Conservation (phyloP, 2,113 vertebrate genomes). For the Phasianus colchicus region DNA sequence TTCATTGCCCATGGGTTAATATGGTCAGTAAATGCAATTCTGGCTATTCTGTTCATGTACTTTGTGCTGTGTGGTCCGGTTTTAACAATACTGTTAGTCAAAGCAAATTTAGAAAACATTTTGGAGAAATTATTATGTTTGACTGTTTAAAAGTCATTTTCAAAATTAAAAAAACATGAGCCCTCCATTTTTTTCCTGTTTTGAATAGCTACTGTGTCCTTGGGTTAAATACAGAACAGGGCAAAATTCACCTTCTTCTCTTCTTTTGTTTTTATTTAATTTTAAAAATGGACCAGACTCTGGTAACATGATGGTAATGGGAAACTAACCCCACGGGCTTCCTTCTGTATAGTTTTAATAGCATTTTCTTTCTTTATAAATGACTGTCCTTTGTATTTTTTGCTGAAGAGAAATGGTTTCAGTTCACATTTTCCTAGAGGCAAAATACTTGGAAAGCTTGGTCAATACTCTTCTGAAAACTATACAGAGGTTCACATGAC, state of each 20-base stretch:
- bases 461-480: background rate
- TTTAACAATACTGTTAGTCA: background rate
- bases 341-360: background rate
- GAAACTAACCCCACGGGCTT: background rate
- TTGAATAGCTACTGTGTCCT: background rate
- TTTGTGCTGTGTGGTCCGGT: background rate
- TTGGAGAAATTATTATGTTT: background rate
- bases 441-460: background rate
- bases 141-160: background rate
- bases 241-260: background rate
- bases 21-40: background rate
- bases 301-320: background rate
- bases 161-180: background rate
- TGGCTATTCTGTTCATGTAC: background rate
- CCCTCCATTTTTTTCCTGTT: background rate
- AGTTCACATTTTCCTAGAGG: background rate
- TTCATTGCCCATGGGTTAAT: background rate
- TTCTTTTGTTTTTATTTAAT: background rate
- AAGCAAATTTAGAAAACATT: background rate
- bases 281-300: background rate
- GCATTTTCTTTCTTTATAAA: background rate
- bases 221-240: background rate
- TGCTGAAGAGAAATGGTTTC: background rate
- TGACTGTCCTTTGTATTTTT: accelerated
- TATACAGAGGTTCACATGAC: accelerated